Evolutionary conservation across 2,113 vertebrate species (phyloP).

Genomic region (Proterorhinus semilunaris): DNA sequence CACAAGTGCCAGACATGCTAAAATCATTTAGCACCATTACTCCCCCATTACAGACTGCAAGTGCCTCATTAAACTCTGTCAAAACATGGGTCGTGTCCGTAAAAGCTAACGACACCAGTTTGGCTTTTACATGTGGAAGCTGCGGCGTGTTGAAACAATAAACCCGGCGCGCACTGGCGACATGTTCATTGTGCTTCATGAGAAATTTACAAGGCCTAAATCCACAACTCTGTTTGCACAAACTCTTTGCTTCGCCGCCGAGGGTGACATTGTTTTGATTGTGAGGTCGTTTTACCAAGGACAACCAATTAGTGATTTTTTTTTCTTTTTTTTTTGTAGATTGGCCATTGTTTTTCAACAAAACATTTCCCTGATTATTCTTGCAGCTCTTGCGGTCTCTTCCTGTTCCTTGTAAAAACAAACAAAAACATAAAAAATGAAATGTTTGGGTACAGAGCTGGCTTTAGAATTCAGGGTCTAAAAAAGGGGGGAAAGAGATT

Average conservation of each 20-base stretch:
- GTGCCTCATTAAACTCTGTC: slow-evolving; percentile 28
- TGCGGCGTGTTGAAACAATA: slow-evolving; percentile 37
- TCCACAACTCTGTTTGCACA: slow-evolving; percentile 22
- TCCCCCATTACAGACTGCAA: slow-evolving; percentile 24
- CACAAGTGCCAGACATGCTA: slow-evolving; percentile 9
- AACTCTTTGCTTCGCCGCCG: slow-evolving; percentile 12
- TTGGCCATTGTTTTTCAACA: not conserved
- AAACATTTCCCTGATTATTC: slow-evolving; percentile 36
- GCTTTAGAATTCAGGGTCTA: slow-evolving; percentile 9
- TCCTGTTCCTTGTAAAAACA: not conserved
- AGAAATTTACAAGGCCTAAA: slow-evolving; percentile 44
- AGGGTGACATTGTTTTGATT: slow-evolving; percentile 28
- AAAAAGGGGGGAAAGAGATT: slow-evolving; percentile 15
- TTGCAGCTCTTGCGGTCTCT: slow-evolving; percentile 24
- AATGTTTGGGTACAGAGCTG: slow-evolving; percentile 29
- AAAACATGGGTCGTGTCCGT: slow-evolving; percentile 31
- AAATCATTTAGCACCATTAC: slow-evolving; percentile 27
- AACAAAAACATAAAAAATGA: too few relatives aligned
- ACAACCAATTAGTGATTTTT: slow-evolving; percentile 24
- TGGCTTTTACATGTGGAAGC: slow-evolving; percentile 17
- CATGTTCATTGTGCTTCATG: slow-evolving; percentile 27
- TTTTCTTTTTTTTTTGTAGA: not conserved
- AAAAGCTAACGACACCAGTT: slow-evolving; percentile 10
- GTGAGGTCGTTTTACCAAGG: slow-evolving; percentile 13
- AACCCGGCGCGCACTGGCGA: slow-evolving; percentile 38